Evolutionary conservation across 2,797 vertebrate genomes (phyloP), one percentile per base, ranked within the genome.

Genomic region (Malacoctenus gilli): DNA sequence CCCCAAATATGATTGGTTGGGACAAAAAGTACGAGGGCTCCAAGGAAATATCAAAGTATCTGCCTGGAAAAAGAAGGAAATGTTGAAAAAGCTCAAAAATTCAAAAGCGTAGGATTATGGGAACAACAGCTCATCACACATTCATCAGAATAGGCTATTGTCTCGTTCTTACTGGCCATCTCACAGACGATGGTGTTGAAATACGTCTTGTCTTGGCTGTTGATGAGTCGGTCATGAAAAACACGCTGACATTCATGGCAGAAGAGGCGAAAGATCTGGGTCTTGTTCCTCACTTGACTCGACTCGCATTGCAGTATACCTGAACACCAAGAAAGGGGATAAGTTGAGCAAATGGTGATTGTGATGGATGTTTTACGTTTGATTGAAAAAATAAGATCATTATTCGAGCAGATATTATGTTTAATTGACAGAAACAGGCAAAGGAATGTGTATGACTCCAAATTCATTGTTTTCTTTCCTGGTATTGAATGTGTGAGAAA

Each of bases 221-320:
- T 93, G 80, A 95, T 95, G 40, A 95, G 89, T 4, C 93, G 89
- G 56, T 94, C 91, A 0, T 93, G 92, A 77, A 96, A 96, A 16
- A 95, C 91, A 19, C 93, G 89, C 81, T 93, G 93, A 75, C 93
- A 94, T 71, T 96, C 92, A 2, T 95, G 93, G 71, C 93, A 95
- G 80, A 93, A 92, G 13, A 95, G 86, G 64, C 92, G 89, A 78
- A 96, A 95, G 59, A 95, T 89, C 64, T 95, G 92, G 1, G 70
- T 86, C 75, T 93, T 88, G 46, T 92, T 91, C 77, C 89, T 89
- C 55, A 94, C 82, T 36, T 90, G 80, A 69, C 84, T 80, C 0
- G 92, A 35, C 38, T 94, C 90, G 68, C 92, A 93, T 39, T 95
- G 92, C 50, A 95, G 79, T 51, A 95, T 93, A 25, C 92, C 92